A percentile compares a stretch with the other conserved stretches of the same genome.
Evolutionary conservation across 1,140 invertebrate species (phyloP).

Genomic region (Phymorhynchus buccinoides): DNA sequence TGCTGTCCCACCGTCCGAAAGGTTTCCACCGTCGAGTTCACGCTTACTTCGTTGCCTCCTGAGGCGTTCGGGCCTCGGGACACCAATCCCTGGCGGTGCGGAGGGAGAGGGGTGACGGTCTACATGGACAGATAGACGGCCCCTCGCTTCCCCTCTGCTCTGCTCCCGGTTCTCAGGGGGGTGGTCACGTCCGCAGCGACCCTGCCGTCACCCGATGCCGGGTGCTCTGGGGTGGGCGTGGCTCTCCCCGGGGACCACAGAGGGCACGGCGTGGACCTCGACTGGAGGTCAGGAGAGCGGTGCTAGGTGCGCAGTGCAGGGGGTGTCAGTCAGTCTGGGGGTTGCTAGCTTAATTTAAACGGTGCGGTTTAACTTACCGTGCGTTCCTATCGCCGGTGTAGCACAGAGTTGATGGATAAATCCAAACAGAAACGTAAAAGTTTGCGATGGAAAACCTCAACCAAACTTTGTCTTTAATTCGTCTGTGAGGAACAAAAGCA

Average conservation of each 20-base stretch:
- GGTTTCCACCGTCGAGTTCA: not conserved
- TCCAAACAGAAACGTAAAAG: too few species aligned
- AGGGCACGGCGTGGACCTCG: constrained; percentile 14
- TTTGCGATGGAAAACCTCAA: too few species aligned
- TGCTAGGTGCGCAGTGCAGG: not conserved
- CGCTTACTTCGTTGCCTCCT: constrained; percentile 44
- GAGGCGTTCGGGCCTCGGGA: constrained; percentile 40
- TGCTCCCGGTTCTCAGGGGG: constrained; percentile 42
- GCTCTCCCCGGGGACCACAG: constrained; percentile 38
- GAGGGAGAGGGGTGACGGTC: constrained; percentile 6
- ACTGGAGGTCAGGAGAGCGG: constrained; percentile 18
- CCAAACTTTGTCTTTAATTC: too few species aligned
- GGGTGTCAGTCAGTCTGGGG: not conserved
- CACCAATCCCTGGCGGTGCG: constrained; percentile 11
- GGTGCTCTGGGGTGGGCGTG: constrained; percentile 40
- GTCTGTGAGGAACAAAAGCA: too few species aligned
- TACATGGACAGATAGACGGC: constrained; percentile 24
- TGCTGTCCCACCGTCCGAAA: constrained; percentile 34
- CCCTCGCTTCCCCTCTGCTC: constrained; percentile 21
- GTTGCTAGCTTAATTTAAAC: too few species aligned
- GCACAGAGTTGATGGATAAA: too few species aligned
- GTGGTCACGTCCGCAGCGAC: constrained; percentile 33
- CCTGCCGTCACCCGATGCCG: constrained; percentile 22
- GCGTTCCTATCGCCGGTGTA: too few species aligned
- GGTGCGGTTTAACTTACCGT: too few species aligned